Conservation (phyloP, 2,888 invertebrate species). For the Pseudococcus viburni region DNA sequence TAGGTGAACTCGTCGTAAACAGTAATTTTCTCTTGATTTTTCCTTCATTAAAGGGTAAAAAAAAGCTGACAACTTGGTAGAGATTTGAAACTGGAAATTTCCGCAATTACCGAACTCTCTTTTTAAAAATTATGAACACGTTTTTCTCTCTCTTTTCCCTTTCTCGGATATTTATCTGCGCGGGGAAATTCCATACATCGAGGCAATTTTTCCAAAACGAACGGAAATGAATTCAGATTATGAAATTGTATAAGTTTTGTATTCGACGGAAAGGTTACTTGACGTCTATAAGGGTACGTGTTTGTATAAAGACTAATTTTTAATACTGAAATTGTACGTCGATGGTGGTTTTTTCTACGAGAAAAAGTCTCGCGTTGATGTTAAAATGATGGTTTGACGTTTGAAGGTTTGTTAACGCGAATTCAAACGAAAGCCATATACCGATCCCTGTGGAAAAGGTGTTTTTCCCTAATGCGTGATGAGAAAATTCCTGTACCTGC, state of each 20-base stretch:
- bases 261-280: not conserved
- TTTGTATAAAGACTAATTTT: conserved; percentile 37
- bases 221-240: conserved; percentile 34
- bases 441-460: not conserved
- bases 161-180: not conserved
- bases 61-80: not conserved
- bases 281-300: not conserved
- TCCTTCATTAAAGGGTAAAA: not conserved
- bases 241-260: not conserved
- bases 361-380: not conserved
- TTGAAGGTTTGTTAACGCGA: not conserved
- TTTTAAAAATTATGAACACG: conserved; percentile 15
- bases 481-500: not conserved
- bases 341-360: not conserved
- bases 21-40: conserved; percentile 19
- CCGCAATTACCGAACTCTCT: conserved; percentile 18
- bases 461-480: not conserved
- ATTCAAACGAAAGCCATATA: not conserved
- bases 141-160: not conserved
- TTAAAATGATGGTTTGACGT: not conserved
- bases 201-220: not conserved
- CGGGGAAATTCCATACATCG: not conserved
- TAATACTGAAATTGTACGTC: not conserved
- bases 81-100: not conserved
- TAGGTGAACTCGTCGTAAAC: not conserved